Base-by-base conservation (phyloP, 2,888 invertebrate species). In the Dryomyza anilis region DNA sequence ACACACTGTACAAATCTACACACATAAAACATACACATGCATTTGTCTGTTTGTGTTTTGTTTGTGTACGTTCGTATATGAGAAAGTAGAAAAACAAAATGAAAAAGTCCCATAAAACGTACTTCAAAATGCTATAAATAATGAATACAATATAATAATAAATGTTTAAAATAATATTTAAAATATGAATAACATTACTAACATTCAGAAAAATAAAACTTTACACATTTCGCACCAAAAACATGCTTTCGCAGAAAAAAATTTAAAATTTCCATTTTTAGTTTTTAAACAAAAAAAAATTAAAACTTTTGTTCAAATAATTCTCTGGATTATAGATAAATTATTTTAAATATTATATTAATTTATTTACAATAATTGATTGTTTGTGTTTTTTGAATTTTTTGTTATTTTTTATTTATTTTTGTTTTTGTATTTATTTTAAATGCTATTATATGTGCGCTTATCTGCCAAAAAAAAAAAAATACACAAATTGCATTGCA, bases 1-100 rank as follows among this genome's bases (percentile, higher is more conserved):
- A 69, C 67, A n/a, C n/a, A 56, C 67, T 55, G 67, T 77, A 74
- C 78, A 71, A 60, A 72, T 72, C 72, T 74, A 72, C 75, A 78
- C 77, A 74, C 69, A 74, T 74, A 75, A 78, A 74, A 70, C 72
- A 72, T 73, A 48, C 65, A 70, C 52, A 58, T 64, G 33, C 27
- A 33, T 59, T 19, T 25, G 48, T 46, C 14, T 48, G 33, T 69
- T 67, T 69, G 65, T 72, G 72, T 69, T 78, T 77, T 77, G 77
- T 77, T 70, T 76, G 78, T 78, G 75, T 73, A 73, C 68, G 71
- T 72, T 74, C 72, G 77, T 77, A 74, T 75, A 43, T 43, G 19
- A 16, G 43, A 16, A 43, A 25, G 50, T 50, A 50, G n/a, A 45
- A 25, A 25, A 10, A n/a, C 23, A 50, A 25, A 14, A 43, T 21